Evolutionary conservation across 2,888 invertebrate genomes (phyloP), one percentile per base, ranked within the genome.

Genomic region (Acanthosepion lycidas): DNA sequence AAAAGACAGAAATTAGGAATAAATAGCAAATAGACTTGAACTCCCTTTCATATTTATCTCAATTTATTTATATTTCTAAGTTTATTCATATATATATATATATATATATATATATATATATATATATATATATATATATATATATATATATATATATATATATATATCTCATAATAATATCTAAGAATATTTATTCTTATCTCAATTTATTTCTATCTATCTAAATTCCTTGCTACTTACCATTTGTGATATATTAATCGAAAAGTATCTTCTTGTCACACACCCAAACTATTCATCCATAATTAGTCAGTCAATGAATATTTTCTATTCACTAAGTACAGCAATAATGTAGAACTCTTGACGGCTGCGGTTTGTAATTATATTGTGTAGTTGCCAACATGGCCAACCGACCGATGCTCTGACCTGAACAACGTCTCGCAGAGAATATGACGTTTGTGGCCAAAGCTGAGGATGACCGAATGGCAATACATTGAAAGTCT

Each of bases 221-320:
- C 15, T 64, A 2, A 23, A 23, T 64, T 6, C 28, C 0, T 64
- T 26, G 26, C 64, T 64, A 26, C 64, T 26, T 64, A 26, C 12
- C n/a, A n/a, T 78, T n/a, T 78, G 6, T 78, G n/a, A 78, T 78
- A 78, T 78, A 78, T 78, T 78, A 78, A 78, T 78, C 78, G 33
- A n/a, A 78, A 78, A 78, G 78, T n/a, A n/a, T 78, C 78, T 8
- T 4, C 64, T 78, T 78, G 78, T 78, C 78, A n/a, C 78, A 2
- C 12, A n/a, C 78, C 78, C 78, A 78, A n/a, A 15, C n/a, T n/a
- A 78, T 78, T 78, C 78, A 33, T n/a, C 78, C 78, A 78, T 78
- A 78, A 78, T 78, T 78, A 78, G 78, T n/a, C 78, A n/a, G n/a
- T 78, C 78, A 33, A 78, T 78, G 78, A 78, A 78, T 78, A 78